These are phyloP conservation scores for Dermochelys coriacea DNA, from an alignment of 2,797 vertebrate genomes.

Conservation along the genomic window DNA sequence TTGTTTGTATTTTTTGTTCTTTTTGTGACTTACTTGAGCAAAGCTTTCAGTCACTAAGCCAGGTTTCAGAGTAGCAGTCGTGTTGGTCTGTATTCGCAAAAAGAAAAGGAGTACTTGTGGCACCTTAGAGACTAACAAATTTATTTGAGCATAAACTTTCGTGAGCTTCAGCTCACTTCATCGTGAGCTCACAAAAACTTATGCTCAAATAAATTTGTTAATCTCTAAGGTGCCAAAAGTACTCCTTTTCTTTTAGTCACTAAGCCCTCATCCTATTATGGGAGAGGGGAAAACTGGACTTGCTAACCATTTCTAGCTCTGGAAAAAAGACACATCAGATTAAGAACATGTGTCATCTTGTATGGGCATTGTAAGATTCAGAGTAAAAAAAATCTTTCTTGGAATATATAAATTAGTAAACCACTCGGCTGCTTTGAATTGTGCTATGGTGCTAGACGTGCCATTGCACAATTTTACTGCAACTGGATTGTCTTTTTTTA, in stretches of 20 bases:
- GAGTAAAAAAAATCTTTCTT: background rate
- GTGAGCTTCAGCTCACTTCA: no score
- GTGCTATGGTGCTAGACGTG: background rate
- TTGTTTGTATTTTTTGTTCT: background rate
- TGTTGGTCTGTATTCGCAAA: no score
- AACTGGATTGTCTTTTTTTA: background rate
- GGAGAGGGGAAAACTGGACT: background rate
- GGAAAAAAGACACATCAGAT: background rate
- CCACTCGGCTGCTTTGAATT: background rate
- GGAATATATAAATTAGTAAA: background rate
- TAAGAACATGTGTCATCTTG: background rate
- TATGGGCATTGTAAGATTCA: background rate
- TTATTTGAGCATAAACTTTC: no score
- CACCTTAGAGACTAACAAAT: no score
- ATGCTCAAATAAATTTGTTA: no score
- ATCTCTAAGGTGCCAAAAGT: no score
- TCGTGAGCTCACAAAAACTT: no score
- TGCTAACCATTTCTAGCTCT: background rate
- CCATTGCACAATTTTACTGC: background rate
- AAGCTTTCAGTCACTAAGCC: background rate
- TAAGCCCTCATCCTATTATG: background rate
- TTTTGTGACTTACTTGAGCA: no score
- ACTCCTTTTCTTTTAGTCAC: background rate
- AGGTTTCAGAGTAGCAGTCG: no score
- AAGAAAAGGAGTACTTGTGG: no score